Percentiles rank a stretch among this genome's conserved stretches.
phyloP scores from a whole-genome alignment of 2,113 vertebrate species.

The Grus americana region DNA sequence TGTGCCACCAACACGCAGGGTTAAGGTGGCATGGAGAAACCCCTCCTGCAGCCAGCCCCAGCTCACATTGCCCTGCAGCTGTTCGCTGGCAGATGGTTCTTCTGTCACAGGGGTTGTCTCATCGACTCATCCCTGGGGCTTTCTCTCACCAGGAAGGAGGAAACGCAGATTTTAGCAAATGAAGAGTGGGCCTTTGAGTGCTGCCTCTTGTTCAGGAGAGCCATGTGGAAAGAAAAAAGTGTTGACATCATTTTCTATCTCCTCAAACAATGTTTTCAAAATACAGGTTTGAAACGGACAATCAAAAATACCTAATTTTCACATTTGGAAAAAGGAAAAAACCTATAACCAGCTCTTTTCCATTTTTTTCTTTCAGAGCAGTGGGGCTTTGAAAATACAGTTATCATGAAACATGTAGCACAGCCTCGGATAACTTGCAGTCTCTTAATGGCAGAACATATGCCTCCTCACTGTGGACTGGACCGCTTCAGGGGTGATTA shows the following conservation, averaged over 20 bases:
- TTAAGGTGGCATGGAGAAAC: background rate
- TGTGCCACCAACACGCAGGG: background rate
- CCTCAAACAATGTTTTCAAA: background rate
- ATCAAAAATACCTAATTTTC: background rate
- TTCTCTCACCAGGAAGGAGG: background rate
- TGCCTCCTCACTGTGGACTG: background rate
- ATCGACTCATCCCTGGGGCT: background rate
- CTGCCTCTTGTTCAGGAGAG: background rate
- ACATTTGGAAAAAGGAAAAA: background rate
- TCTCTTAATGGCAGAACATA: background rate
- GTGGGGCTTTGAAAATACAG: background rate
- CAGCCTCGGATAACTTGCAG: background rate
- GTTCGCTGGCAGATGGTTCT: background rate
- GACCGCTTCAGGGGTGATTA: background rate
- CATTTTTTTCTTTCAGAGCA: background rate
- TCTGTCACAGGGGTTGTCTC: background rate
- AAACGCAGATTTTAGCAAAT: background rate
- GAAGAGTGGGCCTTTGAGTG: rapidly evolving
- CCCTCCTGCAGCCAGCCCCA: background rate
- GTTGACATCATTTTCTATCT: background rate
- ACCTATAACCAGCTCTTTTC: background rate
- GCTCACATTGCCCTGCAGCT: background rate
- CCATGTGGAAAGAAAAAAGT: background rate
- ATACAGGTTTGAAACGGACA: background rate
- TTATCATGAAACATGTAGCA: background rate